Base-by-base conservation (phyloP, 2,113 vertebrate genomes). In the Chionis minor region DNA sequence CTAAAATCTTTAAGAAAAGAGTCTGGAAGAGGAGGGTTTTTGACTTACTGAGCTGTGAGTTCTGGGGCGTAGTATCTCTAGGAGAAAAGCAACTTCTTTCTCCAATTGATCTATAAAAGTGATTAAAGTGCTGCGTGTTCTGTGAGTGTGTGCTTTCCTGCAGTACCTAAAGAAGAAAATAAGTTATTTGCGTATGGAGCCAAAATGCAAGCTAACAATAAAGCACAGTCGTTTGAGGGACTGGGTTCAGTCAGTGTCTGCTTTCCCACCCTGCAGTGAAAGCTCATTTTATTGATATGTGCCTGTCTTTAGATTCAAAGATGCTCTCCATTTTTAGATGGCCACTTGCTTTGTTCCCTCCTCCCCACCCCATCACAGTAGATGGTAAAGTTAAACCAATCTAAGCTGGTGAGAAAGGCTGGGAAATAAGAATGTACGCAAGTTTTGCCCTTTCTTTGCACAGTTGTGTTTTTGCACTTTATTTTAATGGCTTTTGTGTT, bases 301-400 rank as follows among this genome's bases (percentile, higher is more conserved):
- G 75, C 10, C 15, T 66, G 7, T 63, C 45, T 74, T 74, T 45
- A 32, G 17, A 5, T 62, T 73, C 6, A 54, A 2, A 90, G 61
- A 52, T 47, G 56, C 22, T 71, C 10, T 66, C 10, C 2, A 1
- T 40, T 79, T 78, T 74, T 62, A 86, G 44, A 27, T 81, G 45
- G 45, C 26, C 9, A 4, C 17, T 65, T 89, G 27, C 9, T 77
- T 80, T 84, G 21, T 35, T 40, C 8, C 19, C 10, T 10, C 11
- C 23, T 15, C 10, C 2, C 6, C 4, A 38, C 8, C 6, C 8
- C 6, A 0, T 1, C 61, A 16, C 35, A 59, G 42, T 40, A 78
- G 19, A 40, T 14, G 9, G 28, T 55, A 77, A 77, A 81, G n/a
- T 80, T 72, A 83, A 79, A 83, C 42, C 19, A 22, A 4, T 73